Conservation (phyloP, 2,113 vertebrate genomes). For the Pavo muticus region DNA sequence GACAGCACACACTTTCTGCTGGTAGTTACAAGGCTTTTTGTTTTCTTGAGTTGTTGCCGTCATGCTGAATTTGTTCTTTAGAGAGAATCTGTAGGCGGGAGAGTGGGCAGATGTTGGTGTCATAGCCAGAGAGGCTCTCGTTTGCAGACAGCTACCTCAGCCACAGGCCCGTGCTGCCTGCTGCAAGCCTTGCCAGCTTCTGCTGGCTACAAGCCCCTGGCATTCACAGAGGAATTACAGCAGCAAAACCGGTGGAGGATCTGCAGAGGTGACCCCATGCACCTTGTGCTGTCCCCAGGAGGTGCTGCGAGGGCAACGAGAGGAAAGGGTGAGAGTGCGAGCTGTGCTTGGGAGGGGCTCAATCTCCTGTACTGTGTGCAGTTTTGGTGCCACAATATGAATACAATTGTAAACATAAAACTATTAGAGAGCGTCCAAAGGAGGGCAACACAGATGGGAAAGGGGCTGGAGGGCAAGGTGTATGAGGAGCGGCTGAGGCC, state of each 20-base stretch:
- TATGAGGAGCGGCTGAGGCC: background rate
- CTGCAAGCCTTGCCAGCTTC: background rate
- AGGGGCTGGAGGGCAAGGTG: background rate
- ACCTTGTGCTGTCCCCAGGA: fast-evolving
- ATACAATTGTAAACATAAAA: background rate
- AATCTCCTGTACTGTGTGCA: background rate
- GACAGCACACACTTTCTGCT: background rate
- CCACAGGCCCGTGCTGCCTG: background rate
- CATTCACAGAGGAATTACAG: background rate
- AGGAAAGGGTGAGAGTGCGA: fast-evolving
- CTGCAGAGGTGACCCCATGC: fast-evolving
- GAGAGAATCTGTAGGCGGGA: background rate
- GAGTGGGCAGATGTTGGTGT: background rate
- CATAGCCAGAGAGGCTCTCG: background rate
- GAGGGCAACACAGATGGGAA: background rate
- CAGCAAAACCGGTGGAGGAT: background rate
- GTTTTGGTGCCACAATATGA: background rate
- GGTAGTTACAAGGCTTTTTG: background rate
- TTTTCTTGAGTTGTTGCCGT: background rate
- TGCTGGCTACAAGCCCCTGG: fast-evolving
- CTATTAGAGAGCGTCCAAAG: background rate
- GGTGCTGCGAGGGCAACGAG: background rate
- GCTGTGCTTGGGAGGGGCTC: background rate
- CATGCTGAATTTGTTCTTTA: background rate
- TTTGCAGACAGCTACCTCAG: background rate